Evolutionary conservation across 2,113 vertebrate species (phyloP).

Genomic region (Thomomys bottae): DNA sequence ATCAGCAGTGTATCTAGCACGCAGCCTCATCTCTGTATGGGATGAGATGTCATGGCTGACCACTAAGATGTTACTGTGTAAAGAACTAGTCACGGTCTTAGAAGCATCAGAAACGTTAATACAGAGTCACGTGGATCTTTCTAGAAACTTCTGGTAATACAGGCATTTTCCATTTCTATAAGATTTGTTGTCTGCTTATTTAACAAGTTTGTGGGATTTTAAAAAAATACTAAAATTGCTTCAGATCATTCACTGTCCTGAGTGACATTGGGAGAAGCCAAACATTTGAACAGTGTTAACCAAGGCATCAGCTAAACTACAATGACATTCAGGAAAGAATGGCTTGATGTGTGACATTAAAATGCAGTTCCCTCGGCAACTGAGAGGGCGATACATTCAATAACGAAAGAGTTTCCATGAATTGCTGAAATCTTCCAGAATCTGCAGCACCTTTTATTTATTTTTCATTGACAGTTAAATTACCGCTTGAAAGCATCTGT

Average conservation of each 20-base stretch:
- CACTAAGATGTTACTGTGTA: background rate
- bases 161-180: constrained; percentile 51
- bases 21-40: background rate
- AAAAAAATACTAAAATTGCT: constrained; percentile 58
- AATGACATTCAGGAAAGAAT: constrained; percentile 71
- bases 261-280: constrained; percentile 59
- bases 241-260: constrained; percentile 61
- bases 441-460: constrained; percentile 66
- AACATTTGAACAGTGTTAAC: constrained; percentile 74
- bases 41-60: background rate
- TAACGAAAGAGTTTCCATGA: constrained; percentile 39
- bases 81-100: background rate
- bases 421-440: constrained; percentile 48
- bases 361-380: constrained; percentile 72
- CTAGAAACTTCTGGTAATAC: background rate
- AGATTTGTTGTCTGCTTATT: constrained; percentile 58
- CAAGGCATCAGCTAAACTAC: constrained; percentile 69
- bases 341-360: constrained; percentile 60
- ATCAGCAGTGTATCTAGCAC: background rate
- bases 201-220: constrained; percentile 58
- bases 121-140: background rate
- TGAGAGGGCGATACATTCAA: constrained; percentile 46
- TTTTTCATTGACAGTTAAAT: constrained; percentile 74
- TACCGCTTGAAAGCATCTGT: constrained; percentile 66
- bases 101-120: background rate